phyloP scores from a whole-genome alignment of 2,888 invertebrate genomes.

The Glyphotaelius pellucidus region DNA sequence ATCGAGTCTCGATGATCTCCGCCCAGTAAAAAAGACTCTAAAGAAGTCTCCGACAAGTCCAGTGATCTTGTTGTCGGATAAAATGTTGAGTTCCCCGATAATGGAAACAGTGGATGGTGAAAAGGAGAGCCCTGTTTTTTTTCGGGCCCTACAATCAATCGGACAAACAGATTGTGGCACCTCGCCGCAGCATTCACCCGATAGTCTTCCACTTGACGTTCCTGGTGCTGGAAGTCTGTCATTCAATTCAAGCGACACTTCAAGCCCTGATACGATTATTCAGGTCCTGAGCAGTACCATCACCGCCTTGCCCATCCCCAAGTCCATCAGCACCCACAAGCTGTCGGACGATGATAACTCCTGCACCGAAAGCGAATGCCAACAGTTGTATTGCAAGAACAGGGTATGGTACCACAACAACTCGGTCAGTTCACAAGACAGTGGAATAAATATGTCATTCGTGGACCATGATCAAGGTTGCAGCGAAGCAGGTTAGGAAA shows the following conservation, averaged over 20 bases:
- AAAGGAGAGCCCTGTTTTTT: conserved; percentile 57
- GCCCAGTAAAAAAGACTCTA: conserved; percentile 66
- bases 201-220: conserved; percentile 74
- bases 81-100: conserved; percentile 3
- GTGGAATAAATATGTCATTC: conserved; percentile 86
- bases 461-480: conserved; percentile 81
- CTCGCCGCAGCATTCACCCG: conserved; percentile 74
- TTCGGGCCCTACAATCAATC: conserved; percentile 62
- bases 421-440: conserved; percentile 86
- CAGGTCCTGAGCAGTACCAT: conserved; percentile 73
- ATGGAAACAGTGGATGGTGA: conserved; percentile 22
- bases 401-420: conserved; percentile 82
- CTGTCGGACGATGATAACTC: conserved; percentile 79
- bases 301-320: conserved; percentile 74
- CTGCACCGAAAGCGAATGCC: conserved; percentile 74
- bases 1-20: conserved; percentile 28
- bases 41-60: conserved; percentile 77
- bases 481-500: conserved; percentile 68
- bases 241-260: conserved; percentile 77
- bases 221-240: conserved; percentile 74
- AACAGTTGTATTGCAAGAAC: conserved; percentile 75
- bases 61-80: conserved; percentile 68
- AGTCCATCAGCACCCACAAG: conserved; percentile 78
- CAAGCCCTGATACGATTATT: conserved; percentile 76
- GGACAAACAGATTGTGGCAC: conserved; percentile 69